Base-by-base conservation (phyloP, 2,113 vertebrate species). In the Paralichthys olivaceus region DNA sequence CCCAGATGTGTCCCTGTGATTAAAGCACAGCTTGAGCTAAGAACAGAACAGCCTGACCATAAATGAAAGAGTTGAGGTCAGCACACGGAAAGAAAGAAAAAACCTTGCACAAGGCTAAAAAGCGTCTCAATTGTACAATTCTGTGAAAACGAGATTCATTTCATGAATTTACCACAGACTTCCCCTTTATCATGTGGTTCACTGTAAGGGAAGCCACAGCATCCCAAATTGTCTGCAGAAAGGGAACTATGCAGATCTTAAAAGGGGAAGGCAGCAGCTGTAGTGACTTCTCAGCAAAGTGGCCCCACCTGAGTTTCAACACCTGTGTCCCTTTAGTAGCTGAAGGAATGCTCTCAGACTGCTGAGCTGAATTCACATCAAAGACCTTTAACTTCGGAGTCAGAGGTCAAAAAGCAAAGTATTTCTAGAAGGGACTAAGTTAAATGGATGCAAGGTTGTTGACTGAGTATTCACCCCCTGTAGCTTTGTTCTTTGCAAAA, bases 1-100 rank as follows among this genome's bases (percentile, higher is more conserved):
- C 37, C 69, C 77, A 81, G 77, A 75, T 78, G 74, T 75, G 81
- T 63, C 45, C 62, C 58, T 71, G 51, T 20, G 69, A 88, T 78
- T 78, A 61, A 61, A 79, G 37, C 71, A 45, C 53, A 70, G 80
- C 64, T 58, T 43, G 51, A 69, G 34, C 60, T 23, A 37, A 45
- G 66, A 53, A 62, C 37, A 62, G 57, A 71, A 53, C 37, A 67
- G 69, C 22, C 75, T 29, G 29, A 59, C n/a, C 37, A 12, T 34
- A 23, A 85, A 84, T 67, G 58, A 83, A 57, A 57, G 59, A 22
- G 37, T 20, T 2, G 58, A 69, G 79, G 83, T 84, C 81, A 77
- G 25, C 9, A 20, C 19, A 40, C 1, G 57, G 2, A 19, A 20
- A 34, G 2, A 13, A 7, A 57, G 2, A 25, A 29, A 26, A 20